Conservation (phyloP, 2,797 vertebrate genomes). For the Poeciliopsis turneri region DNA sequence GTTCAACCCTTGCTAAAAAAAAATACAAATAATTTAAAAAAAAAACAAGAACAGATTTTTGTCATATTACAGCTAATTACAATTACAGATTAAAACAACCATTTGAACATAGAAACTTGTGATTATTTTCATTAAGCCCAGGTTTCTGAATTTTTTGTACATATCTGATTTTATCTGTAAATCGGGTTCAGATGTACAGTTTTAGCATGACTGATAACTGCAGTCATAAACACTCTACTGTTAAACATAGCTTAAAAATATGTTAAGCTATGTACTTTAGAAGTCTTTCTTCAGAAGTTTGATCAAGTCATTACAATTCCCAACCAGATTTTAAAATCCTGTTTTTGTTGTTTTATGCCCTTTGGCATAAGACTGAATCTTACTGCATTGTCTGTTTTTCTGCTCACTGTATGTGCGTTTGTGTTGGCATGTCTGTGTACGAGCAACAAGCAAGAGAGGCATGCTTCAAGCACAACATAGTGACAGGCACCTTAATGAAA, state of each 20-base stretch:
- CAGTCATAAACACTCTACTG: not conserved
- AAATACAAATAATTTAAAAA: no score
- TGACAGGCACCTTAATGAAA: conserved; percentile 82
- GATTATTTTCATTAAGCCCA: no score
- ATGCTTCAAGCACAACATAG: conserved; percentile 60
- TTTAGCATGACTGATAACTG: not conserved
- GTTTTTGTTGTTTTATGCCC: not conserved
- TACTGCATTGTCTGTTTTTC: not conserved
- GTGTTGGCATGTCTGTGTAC: conserved; percentile 3
- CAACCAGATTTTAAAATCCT: not conserved
- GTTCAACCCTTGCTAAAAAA: not conserved
- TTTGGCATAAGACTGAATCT: not conserved
- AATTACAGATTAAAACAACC: no score
- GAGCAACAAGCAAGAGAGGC: conserved; percentile 33
- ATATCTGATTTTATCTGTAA: not conserved
- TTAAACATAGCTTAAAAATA: no score
- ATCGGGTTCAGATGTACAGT: no score
- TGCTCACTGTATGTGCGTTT: conserved; percentile 1
- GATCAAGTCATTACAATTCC: not conserved
- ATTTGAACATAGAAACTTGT: no score
- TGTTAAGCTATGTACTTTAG: no score
- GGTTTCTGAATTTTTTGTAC: not conserved
- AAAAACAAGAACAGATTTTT: no score
- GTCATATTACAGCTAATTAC: no score
- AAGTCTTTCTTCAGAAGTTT: not conserved